Percentiles rank a stretch among this genome's conserved stretches.
These are phyloP conservation scores for Polydesmus complanatus DNA, from an alignment of 2,888 invertebrate genomes.

Conservation along the genomic window DNA sequence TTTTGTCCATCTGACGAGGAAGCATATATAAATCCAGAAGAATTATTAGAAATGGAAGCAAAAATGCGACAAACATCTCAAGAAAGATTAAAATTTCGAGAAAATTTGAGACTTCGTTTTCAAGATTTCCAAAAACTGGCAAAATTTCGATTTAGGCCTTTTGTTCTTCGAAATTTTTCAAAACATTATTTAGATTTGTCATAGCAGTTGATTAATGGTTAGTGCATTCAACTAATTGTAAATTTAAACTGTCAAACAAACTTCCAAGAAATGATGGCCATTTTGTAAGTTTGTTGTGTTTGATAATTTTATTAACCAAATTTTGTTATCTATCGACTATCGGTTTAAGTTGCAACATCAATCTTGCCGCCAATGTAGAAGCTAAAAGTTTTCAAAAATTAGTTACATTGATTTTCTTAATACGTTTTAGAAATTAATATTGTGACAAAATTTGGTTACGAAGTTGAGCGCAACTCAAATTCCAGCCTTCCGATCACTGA, in stretches of 20 bases:
- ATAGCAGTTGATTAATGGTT: background rate
- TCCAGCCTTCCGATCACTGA: no score
- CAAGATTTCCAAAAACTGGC: constrained; percentile 43
- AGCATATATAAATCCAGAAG: constrained; percentile 74
- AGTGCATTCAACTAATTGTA: background rate
- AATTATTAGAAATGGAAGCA: constrained; percentile 71
- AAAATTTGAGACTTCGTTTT: constrained; percentile 67
- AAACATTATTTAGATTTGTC: background rate
- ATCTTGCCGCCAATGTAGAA: no score
- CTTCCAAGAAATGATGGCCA: background rate
- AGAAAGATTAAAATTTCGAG: constrained; percentile 65
- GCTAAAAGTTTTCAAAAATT: no score
- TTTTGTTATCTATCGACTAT: no score
- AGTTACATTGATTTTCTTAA: no score
- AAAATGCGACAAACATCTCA: constrained; percentile 60
- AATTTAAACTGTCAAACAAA: background rate
- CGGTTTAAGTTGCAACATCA: no score
- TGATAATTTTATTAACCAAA: background rate
- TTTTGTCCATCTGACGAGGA: constrained; percentile 54
- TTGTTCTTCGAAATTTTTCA: background rate
- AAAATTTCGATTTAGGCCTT: constrained; percentile 8
- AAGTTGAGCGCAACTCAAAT: no score
- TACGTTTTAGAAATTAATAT: no score
- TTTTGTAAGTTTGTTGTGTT: background rate
- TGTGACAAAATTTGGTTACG: no score